Evolutionary conservation across 1,140 invertebrate genomes (phyloP), one percentile per base, ranked within the genome.

Genomic region (Achroia grisella): DNA sequence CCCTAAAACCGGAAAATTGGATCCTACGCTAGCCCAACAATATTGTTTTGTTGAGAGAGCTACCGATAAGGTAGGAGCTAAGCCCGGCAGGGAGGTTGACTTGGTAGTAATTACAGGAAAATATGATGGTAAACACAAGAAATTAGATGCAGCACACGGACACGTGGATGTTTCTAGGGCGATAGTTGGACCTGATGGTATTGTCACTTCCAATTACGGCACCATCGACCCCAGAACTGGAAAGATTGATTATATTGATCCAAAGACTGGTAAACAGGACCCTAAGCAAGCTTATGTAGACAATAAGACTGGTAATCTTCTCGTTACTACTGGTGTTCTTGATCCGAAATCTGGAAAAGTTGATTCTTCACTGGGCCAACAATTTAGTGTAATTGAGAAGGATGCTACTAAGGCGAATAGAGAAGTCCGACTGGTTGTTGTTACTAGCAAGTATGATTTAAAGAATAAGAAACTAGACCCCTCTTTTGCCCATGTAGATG

Each of bases 101-200:
- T 79, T 90, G 45, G 79, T 89, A 15, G 88, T 89, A 1, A 89
- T 90, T 10, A 90, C 88, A 2, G 80, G 87, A 37, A 89, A 88
- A 64, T 88, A 89, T 59, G 88, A 90, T 46, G 87, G 88, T 0
- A 88, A 89, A 70, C 88, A 88, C 42, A 88, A 88, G 48, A 88
- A 86, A 56, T 70, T 88, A 37, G 88, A 90, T 47, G 79, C 87
- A 4, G 84, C 87, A 31, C 88, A 89, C 49, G 87, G 88, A 13
- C 82, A 86, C 31, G 87, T 89, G n/a, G 88, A 90, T 46, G 88
- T 89, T 29, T 83, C 88, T 10, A 87, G 77, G 46, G 89, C 87
- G 8, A 62, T 88, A 10, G 73, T 89, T n/a, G 80, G 87, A 28
- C 64, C 83, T 1, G 87, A 87, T 49, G 87, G 88, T 34, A 75